Evolutionary conservation across 2,888 invertebrate species (phyloP), one percentile per base, ranked within the genome.

Genomic region (Pandemis heparana): DNA sequence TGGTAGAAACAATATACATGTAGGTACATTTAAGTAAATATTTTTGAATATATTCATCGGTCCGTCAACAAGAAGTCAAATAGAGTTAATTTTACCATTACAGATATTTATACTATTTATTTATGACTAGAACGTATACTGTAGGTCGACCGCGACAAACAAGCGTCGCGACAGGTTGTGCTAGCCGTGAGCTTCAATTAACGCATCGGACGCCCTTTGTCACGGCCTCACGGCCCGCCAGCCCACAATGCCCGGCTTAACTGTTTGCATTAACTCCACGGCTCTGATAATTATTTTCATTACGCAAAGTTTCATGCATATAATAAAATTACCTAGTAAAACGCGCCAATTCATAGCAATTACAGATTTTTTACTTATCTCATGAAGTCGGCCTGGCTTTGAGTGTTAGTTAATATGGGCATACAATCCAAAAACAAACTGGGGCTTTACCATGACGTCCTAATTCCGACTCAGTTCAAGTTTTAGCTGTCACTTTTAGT

Each of bases 121-220:
- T 16, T 53, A 18, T 23, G 2, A 12, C 12, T 12, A 12, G 12
- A n/a, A 48, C 6, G 10, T 5, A 18, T 9, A 8, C 9, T 53
- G 23, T 12, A 56, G 18, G 18, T 23, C 18, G 18, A 56, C 56
- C 23, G 23, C 56, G 56, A 10, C 56, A 56, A 56, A 56, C 56
- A 56, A 23, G 18, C 10, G 18, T 51, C 56, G 41, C 53, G 16
- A 38, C 39, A 16, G 32, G 39, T 10, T 16, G 65, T 56, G 66
- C 66, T 14, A 9, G 56, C 73, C 68, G 59, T 64, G 68, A 53
- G 63, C 63, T 63, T 81, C 80, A 86, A 86, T 90, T 89, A 89
- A 79, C 87, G 80, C 81, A 79, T 80, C 76, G 76, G 77, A 78
- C 77, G 76, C 81, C 85, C 85, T 85, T 86, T 87, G 86, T 87